Conservation (phyloP, 2,888 invertebrate genomes). For the Cremastinae sp. region DNA sequence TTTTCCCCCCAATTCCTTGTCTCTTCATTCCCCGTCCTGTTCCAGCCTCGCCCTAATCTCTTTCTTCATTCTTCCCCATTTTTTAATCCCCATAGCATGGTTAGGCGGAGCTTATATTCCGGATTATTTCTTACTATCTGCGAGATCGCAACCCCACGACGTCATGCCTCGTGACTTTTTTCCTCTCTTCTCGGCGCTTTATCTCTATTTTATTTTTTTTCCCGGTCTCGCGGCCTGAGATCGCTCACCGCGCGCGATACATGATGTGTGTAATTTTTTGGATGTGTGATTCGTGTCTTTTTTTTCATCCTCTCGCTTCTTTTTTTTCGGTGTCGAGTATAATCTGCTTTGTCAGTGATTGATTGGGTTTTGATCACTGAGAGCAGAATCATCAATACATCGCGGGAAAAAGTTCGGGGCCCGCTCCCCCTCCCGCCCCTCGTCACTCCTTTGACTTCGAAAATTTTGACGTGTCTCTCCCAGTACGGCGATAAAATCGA, state of each 20-base stretch:
- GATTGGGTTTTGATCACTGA: conserved; percentile 10
- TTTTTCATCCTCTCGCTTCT: no score
- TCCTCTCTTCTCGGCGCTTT: neutral
- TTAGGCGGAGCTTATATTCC: conserved; percentile 36
- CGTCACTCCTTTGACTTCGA: conserved; percentile 18
- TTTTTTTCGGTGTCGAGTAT: conserved; percentile 12
- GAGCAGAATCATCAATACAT: conserved; percentile 16
- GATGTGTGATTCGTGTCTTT: conserved; percentile 1
- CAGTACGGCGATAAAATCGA: no score
- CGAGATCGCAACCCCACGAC: conserved; percentile 37
- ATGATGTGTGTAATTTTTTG: conserved; percentile 1
- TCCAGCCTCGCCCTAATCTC: no score
- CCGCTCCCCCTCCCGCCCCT: conserved; percentile 11
- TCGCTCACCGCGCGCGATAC: neutral
- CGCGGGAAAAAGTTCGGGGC: no score
- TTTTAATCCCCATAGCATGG: no score
- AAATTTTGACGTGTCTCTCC: no score
- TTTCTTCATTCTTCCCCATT: no score
- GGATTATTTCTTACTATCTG: conserved; percentile 54
- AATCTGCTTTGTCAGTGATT: conserved; percentile 35
- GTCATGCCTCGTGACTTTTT: conserved; percentile 28
- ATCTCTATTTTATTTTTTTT: no score
- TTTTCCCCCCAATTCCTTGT: conserved; percentile 32
- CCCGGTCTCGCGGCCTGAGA: neutral
- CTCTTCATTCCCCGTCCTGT: neutral